Percentiles rank a stretch among this genome's conserved stretches.
Conservation (phyloP, 2,797 vertebrate species). For the Rhinogobio ventralis region DNA sequence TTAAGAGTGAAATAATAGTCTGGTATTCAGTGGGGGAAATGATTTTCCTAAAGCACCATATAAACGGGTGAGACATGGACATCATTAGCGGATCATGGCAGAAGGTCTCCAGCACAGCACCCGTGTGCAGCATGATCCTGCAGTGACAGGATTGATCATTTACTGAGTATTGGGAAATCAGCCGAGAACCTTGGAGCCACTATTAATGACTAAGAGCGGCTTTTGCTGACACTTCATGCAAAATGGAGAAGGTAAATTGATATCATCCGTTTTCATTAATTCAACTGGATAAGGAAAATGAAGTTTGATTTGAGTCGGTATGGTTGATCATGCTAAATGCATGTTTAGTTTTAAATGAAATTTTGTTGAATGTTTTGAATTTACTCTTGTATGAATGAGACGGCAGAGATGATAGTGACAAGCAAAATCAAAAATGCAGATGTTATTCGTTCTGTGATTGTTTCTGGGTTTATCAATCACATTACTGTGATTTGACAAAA, state of each 20-base stretch:
- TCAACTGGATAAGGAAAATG: neutral
- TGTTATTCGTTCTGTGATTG: neutral
- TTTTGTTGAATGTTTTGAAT: neutral
- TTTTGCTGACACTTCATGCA: neutral
- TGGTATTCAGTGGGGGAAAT: neutral
- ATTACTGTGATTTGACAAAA: slow-evolving; percentile 11
- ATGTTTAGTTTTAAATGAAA: neutral
- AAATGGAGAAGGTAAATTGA: slow-evolving; percentile 54
- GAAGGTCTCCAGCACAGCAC: slow-evolving; percentile 27
- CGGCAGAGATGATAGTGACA: neutral
- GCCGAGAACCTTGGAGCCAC: slow-evolving; percentile 48
- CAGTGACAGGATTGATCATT: slow-evolving; percentile 60
- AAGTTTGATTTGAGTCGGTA: neutral
- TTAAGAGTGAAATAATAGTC: neutral
- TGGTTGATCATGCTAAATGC: neutral
- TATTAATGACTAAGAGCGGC: neutral
- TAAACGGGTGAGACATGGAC: neutral
- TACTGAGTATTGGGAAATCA: slow-evolving; percentile 55
- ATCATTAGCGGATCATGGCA: neutral
- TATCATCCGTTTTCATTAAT: neutral
- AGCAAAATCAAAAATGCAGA: neutral
- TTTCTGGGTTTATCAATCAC: slow-evolving; percentile 1
- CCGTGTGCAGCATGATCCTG: slow-evolving; percentile 71
- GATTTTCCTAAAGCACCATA: neutral
- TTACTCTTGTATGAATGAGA: neutral